Evolutionary conservation across 2,888 invertebrate species (phyloP).

Genomic region (Steromphala cineraria): DNA sequence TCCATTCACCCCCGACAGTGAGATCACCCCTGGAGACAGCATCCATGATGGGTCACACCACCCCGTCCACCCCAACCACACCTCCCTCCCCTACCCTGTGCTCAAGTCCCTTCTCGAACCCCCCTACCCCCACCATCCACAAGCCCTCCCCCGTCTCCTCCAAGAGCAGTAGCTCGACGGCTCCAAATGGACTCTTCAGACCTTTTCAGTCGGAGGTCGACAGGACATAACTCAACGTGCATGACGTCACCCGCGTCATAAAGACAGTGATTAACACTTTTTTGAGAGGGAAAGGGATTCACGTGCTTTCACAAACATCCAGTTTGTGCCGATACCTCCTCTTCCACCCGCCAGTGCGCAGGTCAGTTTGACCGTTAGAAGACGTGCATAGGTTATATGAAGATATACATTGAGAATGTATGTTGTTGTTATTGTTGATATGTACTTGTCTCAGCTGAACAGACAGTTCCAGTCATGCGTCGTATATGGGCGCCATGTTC

Average conservation of each 20-base stretch:
- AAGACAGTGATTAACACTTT: neutral
- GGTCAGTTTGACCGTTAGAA: too few species aligned
- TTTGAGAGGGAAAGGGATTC: too few species aligned
- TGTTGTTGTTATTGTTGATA: neutral
- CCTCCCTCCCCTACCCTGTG: neutral
- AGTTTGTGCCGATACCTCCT: too few species aligned
- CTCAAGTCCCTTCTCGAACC: neutral
- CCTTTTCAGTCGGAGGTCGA: conserved; percentile 38
- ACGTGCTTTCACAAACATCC: too few species aligned
- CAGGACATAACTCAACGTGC: conserved; percentile 15
- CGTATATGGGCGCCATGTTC: neutral
- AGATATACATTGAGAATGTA: neutral
- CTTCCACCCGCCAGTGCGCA: too few species aligned
- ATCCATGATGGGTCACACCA: neutral
- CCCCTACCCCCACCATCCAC: neutral
- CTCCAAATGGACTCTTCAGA: conserved; percentile 37
- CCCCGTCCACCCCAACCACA: neutral
- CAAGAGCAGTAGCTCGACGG: conserved; percentile 29
- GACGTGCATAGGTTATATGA: too few species aligned
- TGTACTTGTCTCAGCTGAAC: neutral
- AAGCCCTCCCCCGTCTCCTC: neutral
- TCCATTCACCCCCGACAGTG: neutral
- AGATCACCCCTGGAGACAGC: conserved; percentile 18
- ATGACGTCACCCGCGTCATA: neutral
- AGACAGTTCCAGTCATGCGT: neutral